These are phyloP conservation scores for Plebejus melissa DNA, from an alignment of 2,888 invertebrate species.

Conservation along the genomic window DNA sequence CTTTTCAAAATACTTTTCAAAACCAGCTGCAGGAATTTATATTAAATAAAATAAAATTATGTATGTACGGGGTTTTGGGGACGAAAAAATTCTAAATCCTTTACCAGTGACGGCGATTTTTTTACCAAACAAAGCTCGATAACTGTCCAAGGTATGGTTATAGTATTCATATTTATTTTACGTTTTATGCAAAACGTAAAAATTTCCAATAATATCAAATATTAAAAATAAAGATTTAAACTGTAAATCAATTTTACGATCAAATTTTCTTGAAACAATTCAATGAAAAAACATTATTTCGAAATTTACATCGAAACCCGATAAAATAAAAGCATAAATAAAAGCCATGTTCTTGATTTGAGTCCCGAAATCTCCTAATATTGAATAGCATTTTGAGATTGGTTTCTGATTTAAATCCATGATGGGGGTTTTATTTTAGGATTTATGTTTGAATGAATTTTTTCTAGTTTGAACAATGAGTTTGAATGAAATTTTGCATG, in stretches of 20 bases:
- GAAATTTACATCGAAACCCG: background rate
- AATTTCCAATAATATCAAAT: too few species aligned
- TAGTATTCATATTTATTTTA: too few species aligned
- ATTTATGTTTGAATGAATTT: background rate
- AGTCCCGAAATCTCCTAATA: background rate
- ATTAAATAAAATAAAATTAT: too few species aligned
- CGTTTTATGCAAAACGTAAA: background rate
- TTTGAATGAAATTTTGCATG: background rate
- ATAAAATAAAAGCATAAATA: background rate
- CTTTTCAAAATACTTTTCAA: too few species aligned
- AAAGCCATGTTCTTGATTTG: background rate
- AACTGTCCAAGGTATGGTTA: too few species aligned
- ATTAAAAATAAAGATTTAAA: background rate
- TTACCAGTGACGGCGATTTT: too few species aligned
- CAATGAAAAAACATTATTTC: background rate
- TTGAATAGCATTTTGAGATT: background rate
- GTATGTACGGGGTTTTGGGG: too few species aligned
- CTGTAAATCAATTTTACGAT: background rate
- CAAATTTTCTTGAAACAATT: background rate
- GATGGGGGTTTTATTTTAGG: background rate
- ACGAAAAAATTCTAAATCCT: too few species aligned
- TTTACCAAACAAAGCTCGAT: too few species aligned
- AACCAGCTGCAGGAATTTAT: too few species aligned
- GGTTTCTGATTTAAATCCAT: conserved; percentile 2
- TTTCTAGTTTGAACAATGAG: background rate